Evolutionary conservation across 2,797 vertebrate species (phyloP).

Genomic region (Erethizon dorsatum): DNA sequence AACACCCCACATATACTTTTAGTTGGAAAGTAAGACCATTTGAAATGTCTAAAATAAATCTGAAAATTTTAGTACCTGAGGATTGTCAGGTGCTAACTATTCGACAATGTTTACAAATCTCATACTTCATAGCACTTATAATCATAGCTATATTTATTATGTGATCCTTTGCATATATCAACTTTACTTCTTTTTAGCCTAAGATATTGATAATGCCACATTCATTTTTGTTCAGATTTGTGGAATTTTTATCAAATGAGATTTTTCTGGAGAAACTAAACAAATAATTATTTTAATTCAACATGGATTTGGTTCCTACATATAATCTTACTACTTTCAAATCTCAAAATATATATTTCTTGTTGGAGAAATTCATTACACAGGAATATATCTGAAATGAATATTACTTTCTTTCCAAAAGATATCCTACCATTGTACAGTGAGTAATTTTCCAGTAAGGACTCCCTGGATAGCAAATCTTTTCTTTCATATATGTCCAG

Average conservation of each 20-base stretch:
- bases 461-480: neutral
- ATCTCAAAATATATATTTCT: conserved; percentile 16
- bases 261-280: neutral
- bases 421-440: neutral
- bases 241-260: neutral
- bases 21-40: conserved; percentile 77
- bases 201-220: neutral
- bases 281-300: neutral
- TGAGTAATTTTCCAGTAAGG: neutral
- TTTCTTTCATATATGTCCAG: neutral
- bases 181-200: neutral
- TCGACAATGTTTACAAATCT: conserved; percentile 79
- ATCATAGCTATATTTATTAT: conserved; percentile 66
- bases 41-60: conserved; percentile 78
- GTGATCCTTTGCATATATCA: neutral
- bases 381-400: neutral
- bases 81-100: conserved; percentile 79
- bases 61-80: conserved; percentile 69
- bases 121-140: neutral
- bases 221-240: neutral
- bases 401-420: neutral
- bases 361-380: neutral
- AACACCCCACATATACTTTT: conserved; percentile 67
- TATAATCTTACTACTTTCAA: neutral
- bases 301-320: neutral